Evolutionary conservation across 2,888 invertebrate genomes (phyloP), one percentile per base, ranked within the genome.

Genomic region (Cactoblastis cactorum): DNA sequence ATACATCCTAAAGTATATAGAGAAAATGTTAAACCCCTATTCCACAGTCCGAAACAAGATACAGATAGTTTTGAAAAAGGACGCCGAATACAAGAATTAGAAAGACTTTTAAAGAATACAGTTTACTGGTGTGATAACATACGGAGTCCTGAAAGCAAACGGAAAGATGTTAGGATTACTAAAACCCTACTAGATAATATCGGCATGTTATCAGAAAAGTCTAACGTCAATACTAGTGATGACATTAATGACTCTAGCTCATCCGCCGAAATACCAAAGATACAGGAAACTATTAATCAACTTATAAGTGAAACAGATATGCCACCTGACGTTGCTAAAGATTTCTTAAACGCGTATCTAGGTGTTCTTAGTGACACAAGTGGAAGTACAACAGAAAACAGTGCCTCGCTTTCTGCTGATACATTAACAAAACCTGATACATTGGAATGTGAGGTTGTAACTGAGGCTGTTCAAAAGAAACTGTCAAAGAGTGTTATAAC

Each of bases 151-250:
- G 57, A 59, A 5, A 76, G 62, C 55, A 73, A 63, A 56, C 74
- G 77, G 14, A 77, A 74, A 56, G 83, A 86, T 56, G 84, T 84
- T 3, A 63, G 67, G 62, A 79, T 77, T n/a, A 82, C 83, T 0
- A 79, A 77, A 59, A 72, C 71, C 22, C 58, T 84, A 6, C 75
- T 83, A 2, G 59, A 79, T 33, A 79, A 78, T 48, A 58, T 83
- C n/a, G 76, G 67, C 0, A 74, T 71, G 35, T 14, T 62, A 5
- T 67, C 73, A 0, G 54, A 54, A 17, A 65, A 57, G 39, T 52
- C 63, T 8, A 51, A 48, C 2, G 1, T 54, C 0, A 52, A 58
- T 9, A 61, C 58, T 3, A 53, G 39, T 41, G 63, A 62, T 28
- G 58, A 61, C 3, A 49, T 62, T n/a, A 69, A 74, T 2, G 66